phyloP scores from a whole-genome alignment of 2,113 vertebrate genomes.

The Anarrhichthys ocellatus region DNA sequence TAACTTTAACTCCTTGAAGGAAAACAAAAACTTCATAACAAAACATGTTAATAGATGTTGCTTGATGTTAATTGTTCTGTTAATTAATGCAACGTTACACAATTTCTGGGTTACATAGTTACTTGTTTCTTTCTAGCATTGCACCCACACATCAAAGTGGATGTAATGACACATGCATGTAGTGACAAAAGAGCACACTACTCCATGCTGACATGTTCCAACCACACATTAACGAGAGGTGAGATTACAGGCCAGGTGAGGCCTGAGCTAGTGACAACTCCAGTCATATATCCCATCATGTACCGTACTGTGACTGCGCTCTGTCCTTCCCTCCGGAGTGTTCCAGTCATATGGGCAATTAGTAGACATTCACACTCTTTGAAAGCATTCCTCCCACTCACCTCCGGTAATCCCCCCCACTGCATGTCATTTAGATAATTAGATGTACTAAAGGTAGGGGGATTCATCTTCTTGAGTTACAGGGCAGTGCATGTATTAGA shows the following conservation, averaged over 20 bases:
- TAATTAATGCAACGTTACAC: neutral
- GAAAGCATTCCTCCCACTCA: constrained; percentile 22
- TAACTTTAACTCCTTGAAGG: neutral
- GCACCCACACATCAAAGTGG: neutral
- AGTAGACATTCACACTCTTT: constrained; percentile 39
- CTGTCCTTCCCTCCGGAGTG: constrained; percentile 14
- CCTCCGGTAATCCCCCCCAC: constrained; percentile 25
- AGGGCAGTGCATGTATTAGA: constrained; percentile 2
- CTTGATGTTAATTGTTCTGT: no score
- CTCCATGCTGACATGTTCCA: neutral
- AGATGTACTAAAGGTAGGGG: constrained; percentile 24
- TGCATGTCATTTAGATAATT: constrained; percentile 43
- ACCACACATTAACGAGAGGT: constrained; percentile 2
- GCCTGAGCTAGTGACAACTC: neutral
- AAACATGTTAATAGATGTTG: no score
- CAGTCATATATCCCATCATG: neutral
- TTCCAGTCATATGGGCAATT: constrained; percentile 52
- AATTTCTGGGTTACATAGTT: neutral
- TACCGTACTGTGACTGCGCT: neutral
- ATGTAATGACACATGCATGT: neutral
- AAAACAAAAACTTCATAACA: no score
- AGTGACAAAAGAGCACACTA: neutral
- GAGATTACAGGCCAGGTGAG: constrained; percentile 9
- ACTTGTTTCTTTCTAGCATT: neutral
- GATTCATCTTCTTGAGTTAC: constrained; percentile 7